A percentile compares a stretch with the other conserved stretches of the same genome.
Conservation (phyloP, 2,797 vertebrate genomes). For the Apodemus agrarius region DNA sequence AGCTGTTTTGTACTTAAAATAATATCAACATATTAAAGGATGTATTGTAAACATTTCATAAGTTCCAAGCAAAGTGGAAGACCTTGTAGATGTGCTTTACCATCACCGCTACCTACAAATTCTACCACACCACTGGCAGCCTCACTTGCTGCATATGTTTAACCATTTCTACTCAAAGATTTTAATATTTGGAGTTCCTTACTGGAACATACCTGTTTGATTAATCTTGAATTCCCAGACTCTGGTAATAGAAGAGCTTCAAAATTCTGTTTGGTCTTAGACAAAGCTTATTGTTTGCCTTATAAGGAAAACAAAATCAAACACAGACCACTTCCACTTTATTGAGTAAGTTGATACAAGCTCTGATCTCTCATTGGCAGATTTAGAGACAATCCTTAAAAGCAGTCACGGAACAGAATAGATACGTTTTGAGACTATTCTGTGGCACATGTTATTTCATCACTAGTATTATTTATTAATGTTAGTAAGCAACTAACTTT, state of each 20-base stretch:
- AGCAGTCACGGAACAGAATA: neutral
- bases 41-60: neutral
- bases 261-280: neutral
- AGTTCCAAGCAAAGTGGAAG: neutral
- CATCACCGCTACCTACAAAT: neutral
- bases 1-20: neutral
- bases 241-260: neutral
- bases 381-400: neutral
- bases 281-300: neutral
- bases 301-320: neutral
- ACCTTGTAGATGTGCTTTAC: neutral
- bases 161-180: neutral
- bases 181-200: neutral
- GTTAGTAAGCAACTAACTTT: neutral
- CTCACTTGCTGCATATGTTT: neutral
- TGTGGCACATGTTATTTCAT: neutral
- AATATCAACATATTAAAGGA: neutral
- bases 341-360: neutral
- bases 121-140: neutral
- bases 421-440: neutral
- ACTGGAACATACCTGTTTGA: neutral
- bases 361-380: neutral
- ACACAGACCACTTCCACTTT: neutral
- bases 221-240: neutral
- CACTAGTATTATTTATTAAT: neutral